Base-by-base conservation (phyloP, 2,113 vertebrate species). In the Sander lucioperca region DNA sequence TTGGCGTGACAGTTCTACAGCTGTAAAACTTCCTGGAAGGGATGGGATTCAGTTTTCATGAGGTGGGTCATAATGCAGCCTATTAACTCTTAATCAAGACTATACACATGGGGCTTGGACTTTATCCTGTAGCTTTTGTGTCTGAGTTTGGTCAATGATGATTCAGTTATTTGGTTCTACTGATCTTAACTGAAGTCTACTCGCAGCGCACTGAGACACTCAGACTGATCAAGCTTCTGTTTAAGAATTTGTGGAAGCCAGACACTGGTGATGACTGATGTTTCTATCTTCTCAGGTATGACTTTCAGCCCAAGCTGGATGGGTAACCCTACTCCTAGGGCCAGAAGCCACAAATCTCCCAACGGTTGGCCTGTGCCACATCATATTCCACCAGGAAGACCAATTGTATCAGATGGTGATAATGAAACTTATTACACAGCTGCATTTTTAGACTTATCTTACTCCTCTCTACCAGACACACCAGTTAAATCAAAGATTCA, bases 181-280 rank as follows among this genome's bases (percentile, higher is more conserved):
- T 93, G 92, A 93, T 89, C 0, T 51, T 11, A 71, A 74, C 23
- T 93, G 92, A 93, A 80, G 92, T 84, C 2, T 82, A 80, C 90
- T 90, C 92, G 90, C 92, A 93, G 92, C 92, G 92, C 89, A 93
- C 92, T 92, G 92, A 92, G 90, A 84, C 86, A 15, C 58, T 87
- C 86, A 6, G 78, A 82, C 83, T 5, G 6, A 12, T 53, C 0
- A 0, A 14, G 6, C 11, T 39, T 25, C 0, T 71, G 11, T 25
- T 64, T 18, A 79, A 43, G 2, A 2, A 12, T 18, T 45, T 0
- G 1, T 56, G 10, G 5, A 63, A 66, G 11, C 11, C 10, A 11
- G 36, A 11, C 3, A n/a, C 2, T 23, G 7, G 1, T 58, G 0
- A 7, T 77, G 0, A 33, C 13, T 53, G 2, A 27, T 16, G 6